Base-by-base conservation (phyloP, 2,113 vertebrate genomes). In the Hydrochoerus hydrochaeris region DNA sequence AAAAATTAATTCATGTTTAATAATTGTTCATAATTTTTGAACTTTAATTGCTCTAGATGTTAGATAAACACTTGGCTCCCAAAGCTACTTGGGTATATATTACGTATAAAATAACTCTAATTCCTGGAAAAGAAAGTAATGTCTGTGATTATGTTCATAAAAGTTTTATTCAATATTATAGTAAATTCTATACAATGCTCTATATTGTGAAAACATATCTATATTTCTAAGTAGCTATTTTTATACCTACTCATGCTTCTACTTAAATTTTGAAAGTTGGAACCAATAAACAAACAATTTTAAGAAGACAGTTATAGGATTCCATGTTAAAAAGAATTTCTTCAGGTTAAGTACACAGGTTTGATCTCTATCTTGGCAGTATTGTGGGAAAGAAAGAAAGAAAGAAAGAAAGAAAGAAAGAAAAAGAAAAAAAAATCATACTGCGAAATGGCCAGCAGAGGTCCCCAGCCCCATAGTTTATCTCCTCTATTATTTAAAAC, bases 381-480 rank as follows among this genome's bases (percentile, higher is more conserved):
- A 62, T 44, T 3, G 4, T 26, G 9, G 16, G 14, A 95, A 9
- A 26, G 19, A 62, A 8, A 62, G 28, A 58, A 5, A 20, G 6
- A 58, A 24, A 60, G 17, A 57, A 5, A 57, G 5, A 57, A 5
- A 20, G 17, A 17, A 85, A 49, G 58, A 81, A 54, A n/a, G 4
- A 75, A 46, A 44, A 26, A 24, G 30, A 35, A n/a, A 35, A 41
- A 46, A 96, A 81, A 28, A 32, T 24, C n/a, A 46, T 58, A 38
- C 19, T 89, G 9, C 14, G 52, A 78, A 90, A 62, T 26, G 2
- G 19, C 96, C 97, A 97, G 97, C 92, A 98, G 97, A 96, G 97
- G 97, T 63, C 97, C 95, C 95, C 97, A 97, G 96, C 80, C 41
- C 38, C 97, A 92, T 17, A 98, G 75, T 20, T 86, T 94, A 95